These are phyloP conservation scores for Hirudinaria manillensis DNA, from an alignment of 2,888 invertebrate genomes.

Conservation along the genomic window DNA sequence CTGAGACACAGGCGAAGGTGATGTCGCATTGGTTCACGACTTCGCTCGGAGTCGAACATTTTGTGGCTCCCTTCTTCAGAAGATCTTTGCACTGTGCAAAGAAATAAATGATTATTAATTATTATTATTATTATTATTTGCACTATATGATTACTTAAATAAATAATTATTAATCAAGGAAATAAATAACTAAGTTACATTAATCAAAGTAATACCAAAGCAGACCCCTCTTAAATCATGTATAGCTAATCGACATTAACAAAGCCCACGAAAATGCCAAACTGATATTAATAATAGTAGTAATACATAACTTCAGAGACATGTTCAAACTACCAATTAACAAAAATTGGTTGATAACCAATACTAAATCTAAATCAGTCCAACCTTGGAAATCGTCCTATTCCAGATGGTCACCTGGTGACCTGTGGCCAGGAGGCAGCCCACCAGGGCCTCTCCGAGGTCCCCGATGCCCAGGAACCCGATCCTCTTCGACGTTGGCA, in stretches of 20 bases:
- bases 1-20: slow-evolving; percentile 23
- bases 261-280: too few species aligned
- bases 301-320: too few species aligned
- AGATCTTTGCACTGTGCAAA: slow-evolving; percentile 26
- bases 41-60: slow-evolving; percentile 6
- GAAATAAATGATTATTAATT: background rate
- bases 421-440: slow-evolving; percentile 12
- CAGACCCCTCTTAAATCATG: too few species aligned
- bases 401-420: slow-evolving; percentile 23
- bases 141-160: too few species aligned
- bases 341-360: too few species aligned
- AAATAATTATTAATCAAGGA: background rate
- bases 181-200: background rate
- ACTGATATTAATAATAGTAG: too few species aligned
- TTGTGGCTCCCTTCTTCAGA: slow-evolving; percentile 18
- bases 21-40: slow-evolving; percentile 19
- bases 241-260: too few species aligned
- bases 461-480: slow-evolving; percentile 25
- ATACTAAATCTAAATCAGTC: too few species aligned
- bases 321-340: too few species aligned
- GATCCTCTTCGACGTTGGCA: slow-evolving; percentile 25
- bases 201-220: too few species aligned
- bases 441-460: slow-evolving; percentile 13
- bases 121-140: background rate
- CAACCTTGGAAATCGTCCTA: slow-evolving; percentile 21